Evolutionary conservation across 2,888 invertebrate species (phyloP).

Genomic region (Philhelius pedissequus): DNA sequence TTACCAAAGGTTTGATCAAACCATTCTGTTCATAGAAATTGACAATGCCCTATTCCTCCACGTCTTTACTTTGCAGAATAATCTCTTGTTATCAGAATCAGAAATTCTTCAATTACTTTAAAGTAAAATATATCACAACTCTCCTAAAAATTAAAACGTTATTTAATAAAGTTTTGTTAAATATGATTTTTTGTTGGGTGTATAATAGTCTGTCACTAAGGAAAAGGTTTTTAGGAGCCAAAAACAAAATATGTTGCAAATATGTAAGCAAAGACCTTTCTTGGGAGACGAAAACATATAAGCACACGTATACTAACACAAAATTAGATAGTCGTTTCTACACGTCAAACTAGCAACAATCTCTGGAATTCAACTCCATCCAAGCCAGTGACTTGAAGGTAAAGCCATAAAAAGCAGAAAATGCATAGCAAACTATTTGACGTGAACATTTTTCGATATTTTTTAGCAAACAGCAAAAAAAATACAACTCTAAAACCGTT

Average conservation of each 20-base stretch:
- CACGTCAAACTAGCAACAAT: neutral
- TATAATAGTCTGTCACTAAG: neutral
- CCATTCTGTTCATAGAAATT: no score
- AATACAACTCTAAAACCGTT: conserved; percentile 32
- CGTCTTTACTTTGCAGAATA: no score
- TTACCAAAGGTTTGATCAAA: no score
- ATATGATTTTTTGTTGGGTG: neutral
- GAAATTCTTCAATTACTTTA: no score
- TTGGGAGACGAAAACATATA: conserved; percentile 29
- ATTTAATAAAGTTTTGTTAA: no score
- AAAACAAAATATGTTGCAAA: conserved; percentile 25
- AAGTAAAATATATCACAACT: no score
- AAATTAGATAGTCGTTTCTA: neutral
- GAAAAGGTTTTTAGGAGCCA: neutral
- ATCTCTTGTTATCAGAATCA: no score
- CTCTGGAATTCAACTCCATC: neutral
- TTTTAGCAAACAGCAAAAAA: neutral
- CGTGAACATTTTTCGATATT: conserved; percentile 52
- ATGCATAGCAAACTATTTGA: conserved; percentile 40
- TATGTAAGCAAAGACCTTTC: neutral
- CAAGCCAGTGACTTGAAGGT: neutral
- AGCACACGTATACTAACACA: neutral
- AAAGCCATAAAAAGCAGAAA: conserved; percentile 9
- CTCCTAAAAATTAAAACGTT: no score
- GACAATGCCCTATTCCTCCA: no score